phyloP scores from a whole-genome alignment of 2,888 invertebrate species.

The Cataglyphis cursor region DNA sequence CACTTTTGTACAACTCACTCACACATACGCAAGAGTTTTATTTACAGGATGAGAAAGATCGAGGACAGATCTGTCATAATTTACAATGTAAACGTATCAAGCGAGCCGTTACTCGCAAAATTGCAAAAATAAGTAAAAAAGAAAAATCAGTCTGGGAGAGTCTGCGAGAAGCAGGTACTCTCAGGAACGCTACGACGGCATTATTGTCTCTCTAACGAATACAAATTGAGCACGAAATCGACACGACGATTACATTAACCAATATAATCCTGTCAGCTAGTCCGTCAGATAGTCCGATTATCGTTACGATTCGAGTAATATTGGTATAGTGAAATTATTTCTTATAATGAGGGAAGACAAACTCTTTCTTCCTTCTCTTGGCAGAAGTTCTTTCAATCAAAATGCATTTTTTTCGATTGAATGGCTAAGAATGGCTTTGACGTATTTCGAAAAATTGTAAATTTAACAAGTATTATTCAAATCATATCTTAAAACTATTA shows the following conservation, averaged over 20 bases:
- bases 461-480: background rate
- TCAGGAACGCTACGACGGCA: conserved; percentile 23
- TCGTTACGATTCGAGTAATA: background rate
- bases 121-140: conserved; percentile 37
- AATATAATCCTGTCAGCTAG: conserved; percentile 21
- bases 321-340: background rate
- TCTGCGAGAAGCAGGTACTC: conserved; percentile 53
- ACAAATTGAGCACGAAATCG: conserved; percentile 44
- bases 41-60: conserved; percentile 40
- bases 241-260: conserved; percentile 13
- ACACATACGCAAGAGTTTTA: conserved; percentile 54
- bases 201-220: conserved; percentile 12
- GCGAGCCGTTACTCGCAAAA: conserved; percentile 54
- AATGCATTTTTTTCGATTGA: conserved; percentile 14
- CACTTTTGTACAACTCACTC: conserved; percentile 79
- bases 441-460: background rate
- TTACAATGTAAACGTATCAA: conserved; percentile 74
- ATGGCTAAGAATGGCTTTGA: conserved; percentile 8
- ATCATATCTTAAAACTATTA: background rate
- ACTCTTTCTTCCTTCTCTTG: background rate
- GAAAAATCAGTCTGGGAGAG: conserved; percentile 82
- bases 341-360: conserved; percentile 18
- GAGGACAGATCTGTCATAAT: conserved; percentile 74
- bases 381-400: background rate
- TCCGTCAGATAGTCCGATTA: conserved; percentile 20